Conservation (phyloP, 2,888 invertebrate genomes). For the Drosophila borealis region DNA sequence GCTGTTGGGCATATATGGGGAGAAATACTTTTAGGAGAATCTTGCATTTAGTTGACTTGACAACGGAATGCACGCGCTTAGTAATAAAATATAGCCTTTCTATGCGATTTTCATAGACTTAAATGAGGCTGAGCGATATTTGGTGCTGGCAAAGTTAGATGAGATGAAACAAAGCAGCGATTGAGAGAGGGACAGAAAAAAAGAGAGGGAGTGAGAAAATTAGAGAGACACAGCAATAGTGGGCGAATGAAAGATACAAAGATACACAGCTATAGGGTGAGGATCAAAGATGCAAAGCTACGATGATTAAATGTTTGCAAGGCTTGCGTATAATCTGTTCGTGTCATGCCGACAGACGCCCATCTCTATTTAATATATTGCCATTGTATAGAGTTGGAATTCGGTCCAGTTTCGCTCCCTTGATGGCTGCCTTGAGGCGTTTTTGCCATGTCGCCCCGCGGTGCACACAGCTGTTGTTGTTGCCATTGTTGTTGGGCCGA, state of each 20-base stretch:
- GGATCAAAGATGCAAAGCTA: not conserved
- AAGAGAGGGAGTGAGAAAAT: not conserved
- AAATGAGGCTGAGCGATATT: not conserved
- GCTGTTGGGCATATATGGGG: no score
- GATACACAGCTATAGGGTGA: not conserved
- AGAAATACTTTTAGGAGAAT: no score
- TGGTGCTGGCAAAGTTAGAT: not conserved
- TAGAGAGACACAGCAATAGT: not conserved
- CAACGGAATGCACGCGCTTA: no score
- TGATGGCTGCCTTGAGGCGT: constrained; percentile 57
- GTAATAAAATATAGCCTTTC: not conserved
- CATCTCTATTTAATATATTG: constrained; percentile 22
- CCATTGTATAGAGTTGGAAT: constrained; percentile 41
- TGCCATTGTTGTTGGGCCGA: constrained; percentile 20
- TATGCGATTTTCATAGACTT: constrained; percentile 3
- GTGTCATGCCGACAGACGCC: not conserved
- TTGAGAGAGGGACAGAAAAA: not conserved
- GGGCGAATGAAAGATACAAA: not conserved
- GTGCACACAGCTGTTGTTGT: constrained; percentile 56
- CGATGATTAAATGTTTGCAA: not conserved
- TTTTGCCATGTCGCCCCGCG: constrained; percentile 54
- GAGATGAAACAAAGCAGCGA: not conserved
- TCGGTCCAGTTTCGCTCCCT: constrained; percentile 55
- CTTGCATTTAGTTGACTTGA: no score
- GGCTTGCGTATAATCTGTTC: not conserved